A percentile compares a stretch with the other conserved stretches of the same genome.
Evolutionary conservation across 2,888 invertebrate genomes (phyloP).

Genomic region (Hirtodrosophila confusa): DNA sequence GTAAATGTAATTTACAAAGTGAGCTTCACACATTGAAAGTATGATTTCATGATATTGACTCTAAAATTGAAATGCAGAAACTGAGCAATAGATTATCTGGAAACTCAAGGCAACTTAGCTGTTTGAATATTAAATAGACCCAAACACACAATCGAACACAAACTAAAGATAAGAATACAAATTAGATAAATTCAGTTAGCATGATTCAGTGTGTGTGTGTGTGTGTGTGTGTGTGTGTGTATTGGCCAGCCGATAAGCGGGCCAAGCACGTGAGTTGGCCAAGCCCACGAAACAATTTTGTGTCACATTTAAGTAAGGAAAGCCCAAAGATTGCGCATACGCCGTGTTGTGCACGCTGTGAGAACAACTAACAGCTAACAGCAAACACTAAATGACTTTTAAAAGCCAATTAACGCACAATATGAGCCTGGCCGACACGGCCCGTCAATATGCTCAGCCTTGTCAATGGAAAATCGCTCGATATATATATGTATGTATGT

Average conservation of each 20-base stretch:
- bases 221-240: conserved; percentile 8
- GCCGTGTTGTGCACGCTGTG: conserved; percentile 27
- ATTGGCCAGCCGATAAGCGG: conserved; percentile 35
- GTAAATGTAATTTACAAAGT: too few relatives aligned
- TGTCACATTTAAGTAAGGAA: conserved; percentile 39
- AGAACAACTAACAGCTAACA: conserved; percentile 18
- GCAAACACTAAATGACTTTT: conserved; percentile 61
- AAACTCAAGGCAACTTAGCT: not conserved
- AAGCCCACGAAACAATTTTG: conserved; percentile 38
- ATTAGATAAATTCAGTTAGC: conserved; percentile 27
- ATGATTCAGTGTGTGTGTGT: conserved; percentile 1
- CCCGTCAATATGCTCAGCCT: conserved; percentile 45
- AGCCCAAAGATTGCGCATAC: conserved; percentile 50
- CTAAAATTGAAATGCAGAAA: too few relatives aligned
- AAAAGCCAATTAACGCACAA: conserved; percentile 70
- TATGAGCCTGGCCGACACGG: conserved; percentile 41
- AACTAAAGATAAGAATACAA: conserved; percentile 36
- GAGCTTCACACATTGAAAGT: too few relatives aligned
- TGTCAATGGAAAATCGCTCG: conserved; percentile 43
- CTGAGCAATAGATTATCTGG: too few relatives aligned
- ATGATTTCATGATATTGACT: too few relatives aligned
- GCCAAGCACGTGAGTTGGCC: conserved; percentile 56
- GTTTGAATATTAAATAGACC: conserved; percentile 24
- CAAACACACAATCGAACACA: conserved; percentile 2
- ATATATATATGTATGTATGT: conserved; percentile 19